A percentile compares a stretch with the other conserved stretches of the same genome.
Evolutionary conservation across 2,888 invertebrate species (phyloP).

Genomic region (Cheilosia impressa): DNA sequence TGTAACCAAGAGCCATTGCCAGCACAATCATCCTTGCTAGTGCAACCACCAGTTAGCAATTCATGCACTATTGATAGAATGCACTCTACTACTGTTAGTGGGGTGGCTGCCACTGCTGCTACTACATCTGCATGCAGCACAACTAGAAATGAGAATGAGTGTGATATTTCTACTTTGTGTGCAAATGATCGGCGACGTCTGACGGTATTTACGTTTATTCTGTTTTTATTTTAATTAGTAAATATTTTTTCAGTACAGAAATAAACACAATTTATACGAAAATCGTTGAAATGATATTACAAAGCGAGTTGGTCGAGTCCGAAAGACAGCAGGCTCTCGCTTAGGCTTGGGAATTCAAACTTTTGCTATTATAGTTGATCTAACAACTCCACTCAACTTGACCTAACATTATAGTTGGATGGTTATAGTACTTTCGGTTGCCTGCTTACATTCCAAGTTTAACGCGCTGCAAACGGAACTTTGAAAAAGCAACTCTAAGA

Average conservation of each 20-base stretch:
- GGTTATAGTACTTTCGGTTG: no score
- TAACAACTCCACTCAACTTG: no score
- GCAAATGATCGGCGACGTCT: constrained; percentile 79
- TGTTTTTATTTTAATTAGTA: constrained; percentile 48
- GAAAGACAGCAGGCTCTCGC: not conserved
- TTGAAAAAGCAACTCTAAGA: no score
- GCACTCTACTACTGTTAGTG: constrained; percentile 60
- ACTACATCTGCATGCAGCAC: constrained; percentile 83
- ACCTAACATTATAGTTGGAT: no score
- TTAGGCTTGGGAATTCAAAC: not conserved
- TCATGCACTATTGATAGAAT: constrained; percentile 76
- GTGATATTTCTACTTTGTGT: constrained; percentile 77
- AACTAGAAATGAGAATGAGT: constrained; percentile 77
- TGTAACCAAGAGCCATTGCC: constrained; percentile 76
- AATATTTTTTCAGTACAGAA: constrained; percentile 50
- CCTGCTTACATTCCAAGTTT: no score
- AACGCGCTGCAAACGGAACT: no score
- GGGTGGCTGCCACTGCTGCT: constrained; percentile 50
- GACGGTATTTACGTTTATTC: constrained; percentile 85
- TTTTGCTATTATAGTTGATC: no score
- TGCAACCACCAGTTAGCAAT: constrained; percentile 76
- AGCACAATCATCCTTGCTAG: constrained; percentile 74
- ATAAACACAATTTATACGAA: not conserved
- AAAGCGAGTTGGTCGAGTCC: not conserved
- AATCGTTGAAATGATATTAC: constrained; percentile 48